phyloP scores from a whole-genome alignment of 2,797 vertebrate genomes.

The Glossophaga mutica region DNA sequence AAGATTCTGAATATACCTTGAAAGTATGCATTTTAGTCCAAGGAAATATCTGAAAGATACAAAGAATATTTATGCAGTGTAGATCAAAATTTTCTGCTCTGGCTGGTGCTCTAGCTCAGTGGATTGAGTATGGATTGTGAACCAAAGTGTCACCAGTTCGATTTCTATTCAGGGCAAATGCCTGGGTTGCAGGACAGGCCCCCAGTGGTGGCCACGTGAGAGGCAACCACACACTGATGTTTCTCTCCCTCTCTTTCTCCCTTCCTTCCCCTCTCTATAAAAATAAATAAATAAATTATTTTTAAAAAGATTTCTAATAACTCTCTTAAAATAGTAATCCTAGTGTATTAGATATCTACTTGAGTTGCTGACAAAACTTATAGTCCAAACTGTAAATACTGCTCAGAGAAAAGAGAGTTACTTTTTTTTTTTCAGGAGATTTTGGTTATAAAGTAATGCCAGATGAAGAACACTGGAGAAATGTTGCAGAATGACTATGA shows the following conservation, averaged over 20 bases:
- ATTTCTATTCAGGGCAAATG: too few relatives aligned
- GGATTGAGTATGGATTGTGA: too few relatives aligned
- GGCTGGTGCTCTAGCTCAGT: too few relatives aligned
- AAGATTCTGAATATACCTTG: neutral
- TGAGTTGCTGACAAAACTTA: slow-evolving; percentile 11
- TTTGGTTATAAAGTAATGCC: neutral
- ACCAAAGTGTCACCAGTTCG: too few relatives aligned
- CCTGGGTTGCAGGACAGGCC: too few relatives aligned
- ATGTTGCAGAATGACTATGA: neutral
- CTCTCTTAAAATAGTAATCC: slow-evolving; percentile 3
- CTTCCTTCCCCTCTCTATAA: too few relatives aligned
- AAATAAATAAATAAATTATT: too few relatives aligned
- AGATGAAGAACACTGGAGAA: neutral
- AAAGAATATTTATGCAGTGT: neutral
- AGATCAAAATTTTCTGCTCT: neutral
- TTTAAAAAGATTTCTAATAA: neutral
- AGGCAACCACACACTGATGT: too few relatives aligned
- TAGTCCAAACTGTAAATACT: neutral
- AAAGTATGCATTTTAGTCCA: neutral
- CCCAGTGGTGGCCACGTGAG: too few relatives aligned
- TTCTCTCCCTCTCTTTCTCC: too few relatives aligned
- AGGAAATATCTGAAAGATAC: neutral
- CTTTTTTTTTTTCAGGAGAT: neutral
- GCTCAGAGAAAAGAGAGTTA: neutral
- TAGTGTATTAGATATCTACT: slow-evolving; percentile 14